Conservation (phyloP, 1,140 invertebrate species). For the Atta texana region DNA sequence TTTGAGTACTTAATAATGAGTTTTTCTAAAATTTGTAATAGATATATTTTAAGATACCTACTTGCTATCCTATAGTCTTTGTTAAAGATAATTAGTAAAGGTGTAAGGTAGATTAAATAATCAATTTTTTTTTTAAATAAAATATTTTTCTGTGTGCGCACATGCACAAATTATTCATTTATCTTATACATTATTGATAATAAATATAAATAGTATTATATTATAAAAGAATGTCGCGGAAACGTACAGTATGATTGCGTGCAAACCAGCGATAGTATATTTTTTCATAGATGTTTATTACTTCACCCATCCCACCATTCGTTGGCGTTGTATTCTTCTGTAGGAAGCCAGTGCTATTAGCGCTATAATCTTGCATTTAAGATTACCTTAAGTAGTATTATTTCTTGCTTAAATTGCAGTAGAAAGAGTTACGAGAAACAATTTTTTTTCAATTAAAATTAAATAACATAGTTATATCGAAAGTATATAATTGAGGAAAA, state of each 20-base stretch:
- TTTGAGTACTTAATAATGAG: too few species aligned
- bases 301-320: neutral
- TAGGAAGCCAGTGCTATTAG: neutral
- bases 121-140: too few species aligned
- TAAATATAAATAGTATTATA: neutral
- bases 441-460: too few species aligned
- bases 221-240: neutral
- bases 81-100: too few species aligned
- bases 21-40: too few species aligned
- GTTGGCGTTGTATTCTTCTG: neutral
- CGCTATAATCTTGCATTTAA: neutral
- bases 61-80: too few species aligned
- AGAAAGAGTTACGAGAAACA: too few species aligned
- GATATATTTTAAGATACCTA: too few species aligned
- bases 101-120: too few species aligned
- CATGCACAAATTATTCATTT: neutral
- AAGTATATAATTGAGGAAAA: too few species aligned
- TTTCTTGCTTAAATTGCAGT: too few species aligned
- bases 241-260: neutral
- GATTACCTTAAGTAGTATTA: neutral
- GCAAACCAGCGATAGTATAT: neutral
- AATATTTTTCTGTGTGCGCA: neutral
- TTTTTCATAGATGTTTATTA: constrained; percentile 18
- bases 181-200: neutral
- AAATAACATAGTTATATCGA: too few species aligned